A percentile compares a stretch with the other conserved stretches of the same genome.
Conservation (phyloP, 2,113 vertebrate species). For the Speoplatyrhinus poulsoni region DNA sequence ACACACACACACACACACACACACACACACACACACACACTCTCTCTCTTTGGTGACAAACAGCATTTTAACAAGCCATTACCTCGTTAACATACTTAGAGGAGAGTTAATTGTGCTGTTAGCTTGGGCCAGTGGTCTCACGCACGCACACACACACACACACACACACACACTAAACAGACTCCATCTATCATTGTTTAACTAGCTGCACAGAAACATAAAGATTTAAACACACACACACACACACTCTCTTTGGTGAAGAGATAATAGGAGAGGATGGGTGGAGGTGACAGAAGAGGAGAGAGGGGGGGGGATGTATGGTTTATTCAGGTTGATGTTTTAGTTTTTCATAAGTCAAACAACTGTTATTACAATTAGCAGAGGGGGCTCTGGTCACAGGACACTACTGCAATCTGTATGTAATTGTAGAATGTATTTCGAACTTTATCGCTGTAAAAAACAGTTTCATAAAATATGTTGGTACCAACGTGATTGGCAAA, state of each 20-base stretch:
- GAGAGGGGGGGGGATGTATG: not conserved
- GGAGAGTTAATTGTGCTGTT: no score
- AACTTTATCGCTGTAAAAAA: not conserved
- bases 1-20: not conserved
- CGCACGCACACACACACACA: not conserved
- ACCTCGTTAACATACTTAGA: no score
- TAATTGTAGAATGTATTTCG: not conserved
- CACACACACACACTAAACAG: conserved; percentile 7
- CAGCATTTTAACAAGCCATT: no score
- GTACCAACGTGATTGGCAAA: conserved; percentile 88
- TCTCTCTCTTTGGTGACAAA: no score
- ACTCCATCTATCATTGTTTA: no score
- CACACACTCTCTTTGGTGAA: no score
- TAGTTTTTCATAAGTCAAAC: not conserved
- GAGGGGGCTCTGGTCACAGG: not conserved
- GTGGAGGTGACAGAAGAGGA: conserved; percentile 2
- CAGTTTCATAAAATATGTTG: no score
- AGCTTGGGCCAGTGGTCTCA: no score
- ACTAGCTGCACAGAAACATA: conserved; percentile 2
- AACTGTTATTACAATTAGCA: not conserved
- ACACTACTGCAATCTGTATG: no score
- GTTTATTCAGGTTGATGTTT: not conserved
- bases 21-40: no score
- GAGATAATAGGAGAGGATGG: not conserved
- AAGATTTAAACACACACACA: not conserved